Evolutionary conservation across 2,797 vertebrate species (phyloP).

Genomic region (Urocyon cinereoargenteus): DNA sequence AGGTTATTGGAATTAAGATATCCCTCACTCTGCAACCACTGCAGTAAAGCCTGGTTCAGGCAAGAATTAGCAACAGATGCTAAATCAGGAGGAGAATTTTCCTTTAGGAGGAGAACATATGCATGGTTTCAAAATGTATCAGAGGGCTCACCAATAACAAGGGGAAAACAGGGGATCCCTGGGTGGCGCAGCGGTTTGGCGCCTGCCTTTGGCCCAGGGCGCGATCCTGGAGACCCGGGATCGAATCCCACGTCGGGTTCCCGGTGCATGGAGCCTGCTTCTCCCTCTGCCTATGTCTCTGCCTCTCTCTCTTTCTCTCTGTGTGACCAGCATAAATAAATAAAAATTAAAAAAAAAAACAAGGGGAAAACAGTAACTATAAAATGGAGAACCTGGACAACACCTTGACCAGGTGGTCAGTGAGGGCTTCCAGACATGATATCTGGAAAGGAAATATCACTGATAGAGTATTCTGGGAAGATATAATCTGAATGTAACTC

Average conservation of each 20-base stretch:
- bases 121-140: background rate
- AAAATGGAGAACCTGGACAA: background rate
- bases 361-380: background rate
- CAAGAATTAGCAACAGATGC: background rate
- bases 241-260: no score
- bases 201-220: no score
- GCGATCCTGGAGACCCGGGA: no score
- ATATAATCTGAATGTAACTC: constrained; percentile 29
- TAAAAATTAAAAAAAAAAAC: no score
- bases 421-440: background rate
- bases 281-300: no score
- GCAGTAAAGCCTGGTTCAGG: background rate
- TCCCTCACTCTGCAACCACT: background rate
- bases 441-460: background rate
- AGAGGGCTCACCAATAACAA: background rate
- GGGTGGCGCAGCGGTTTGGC: no score
- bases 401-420: background rate
- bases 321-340: no score
- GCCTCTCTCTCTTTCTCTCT: no score
- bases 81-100: background rate
- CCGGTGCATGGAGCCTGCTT: no score
- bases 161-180: background rate
- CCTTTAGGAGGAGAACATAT: background rate
- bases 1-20: no score
- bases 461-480: background rate